A percentile compares a stretch with the other conserved stretches of the same genome.
Conservation (phyloP, 2,888 invertebrate species). For the Andrena dorsata region DNA sequence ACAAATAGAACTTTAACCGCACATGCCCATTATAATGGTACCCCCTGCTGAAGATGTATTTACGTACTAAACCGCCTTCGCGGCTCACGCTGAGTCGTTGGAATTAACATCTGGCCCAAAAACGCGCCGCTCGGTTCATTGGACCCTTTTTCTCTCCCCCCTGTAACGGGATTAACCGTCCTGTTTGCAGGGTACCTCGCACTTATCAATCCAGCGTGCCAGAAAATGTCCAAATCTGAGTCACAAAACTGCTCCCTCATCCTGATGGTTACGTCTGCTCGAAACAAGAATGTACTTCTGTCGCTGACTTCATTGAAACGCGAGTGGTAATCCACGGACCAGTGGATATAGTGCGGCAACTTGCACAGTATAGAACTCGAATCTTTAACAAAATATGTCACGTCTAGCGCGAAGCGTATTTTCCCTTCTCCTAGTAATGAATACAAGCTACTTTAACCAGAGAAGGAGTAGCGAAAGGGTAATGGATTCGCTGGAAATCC, state of each 20-base stretch:
- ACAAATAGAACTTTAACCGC: conserved; percentile 85
- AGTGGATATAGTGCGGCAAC: not conserved
- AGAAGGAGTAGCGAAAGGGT: no score
- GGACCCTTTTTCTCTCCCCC: conserved; percentile 60
- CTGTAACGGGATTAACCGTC: conserved; percentile 57
- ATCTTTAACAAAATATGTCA: no score
- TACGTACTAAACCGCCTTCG: conserved; percentile 83
- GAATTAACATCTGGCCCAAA: conserved; percentile 83
- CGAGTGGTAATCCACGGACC: not conserved
- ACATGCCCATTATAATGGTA: conserved; percentile 84
- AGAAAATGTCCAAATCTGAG: conserved; percentile 20
- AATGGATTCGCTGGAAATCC: no score
- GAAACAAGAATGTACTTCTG: not conserved
- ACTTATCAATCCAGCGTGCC: conserved; percentile 25
- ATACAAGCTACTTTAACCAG: no score
- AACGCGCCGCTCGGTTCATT: conserved; percentile 70
- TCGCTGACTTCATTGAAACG: not conserved
- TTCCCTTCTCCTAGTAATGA: no score
- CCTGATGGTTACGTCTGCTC: not conserved
- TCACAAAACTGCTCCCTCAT: conserved; percentile 7
- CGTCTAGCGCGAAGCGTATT: no score
- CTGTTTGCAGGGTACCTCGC: conserved; percentile 8
- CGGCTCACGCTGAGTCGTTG: conserved; percentile 83
- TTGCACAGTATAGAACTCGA: not conserved
- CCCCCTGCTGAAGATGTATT: conserved; percentile 84